Evolutionary conservation across 2,113 vertebrate genomes (phyloP), one percentile per base, ranked within the genome.

Genomic region (Brachypodius melanocephalos): DNA sequence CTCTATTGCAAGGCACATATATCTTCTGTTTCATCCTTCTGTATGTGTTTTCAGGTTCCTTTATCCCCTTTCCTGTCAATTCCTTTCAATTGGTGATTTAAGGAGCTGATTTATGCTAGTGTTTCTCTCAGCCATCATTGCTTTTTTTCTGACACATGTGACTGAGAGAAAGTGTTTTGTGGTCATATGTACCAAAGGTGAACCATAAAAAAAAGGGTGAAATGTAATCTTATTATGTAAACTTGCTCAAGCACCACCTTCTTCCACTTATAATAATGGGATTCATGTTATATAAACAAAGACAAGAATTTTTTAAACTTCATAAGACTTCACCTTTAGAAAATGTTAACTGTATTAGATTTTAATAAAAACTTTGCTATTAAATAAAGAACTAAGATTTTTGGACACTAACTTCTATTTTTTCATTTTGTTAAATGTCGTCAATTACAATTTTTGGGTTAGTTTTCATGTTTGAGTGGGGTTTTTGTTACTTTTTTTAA

Each of bases 401-500:
- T 61, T 32, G 14, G 43, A 45, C 5, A n/a, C 10, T n/a, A 77
- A 14, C 14, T 67, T 69, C 21, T 13, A 3, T 2, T 84, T 87
- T 69, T 72, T 45, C 18, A 42, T 52, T 26, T 65, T 67, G 8
- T 36, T 55, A 91, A 73, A 66, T 75, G 21, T 38, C 42, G 52
- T 49, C 8, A 48, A 22, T 83, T 89, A 59, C 15, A 73, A 9
- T 38, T 85, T 71, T 17, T 32, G 6, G 8, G 5, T 17, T 36
- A 24, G 8, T n/a, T 18, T 32, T 36, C 21, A 36, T 1, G 2
- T 40, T 57, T 49, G 2, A 36, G 9, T 8, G 4, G 0, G 1
- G 6, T 25, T 25, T 43, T 43, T 12, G 2, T 29, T 48, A 1
- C 16, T n/a, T 49, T 28, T 10, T 26, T 20, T 32, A 38, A 24